Evolutionary conservation across 23 tunicate genomes (phyloP), one percentile per base, ranked within the genome.

Genomic region (Ciona savignyi): DNA sequence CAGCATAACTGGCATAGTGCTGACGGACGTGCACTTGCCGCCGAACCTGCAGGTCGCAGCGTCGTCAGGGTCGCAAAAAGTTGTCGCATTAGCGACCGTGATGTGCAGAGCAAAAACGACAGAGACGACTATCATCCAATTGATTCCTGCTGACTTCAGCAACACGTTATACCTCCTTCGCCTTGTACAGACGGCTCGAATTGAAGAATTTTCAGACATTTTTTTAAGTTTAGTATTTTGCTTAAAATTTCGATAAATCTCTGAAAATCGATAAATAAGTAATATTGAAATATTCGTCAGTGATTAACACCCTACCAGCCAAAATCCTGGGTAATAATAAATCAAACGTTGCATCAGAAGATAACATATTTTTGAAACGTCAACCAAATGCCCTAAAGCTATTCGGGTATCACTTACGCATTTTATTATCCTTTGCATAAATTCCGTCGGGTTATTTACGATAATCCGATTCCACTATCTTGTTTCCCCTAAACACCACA

Each of bases 41-140:
- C 64, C 64, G 30, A 72, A 72, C 9, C 64, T 30, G 21, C 76
- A 72, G 30, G 76, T 72, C 65, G 63, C 26, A 1, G 76, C 56
- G 21, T 72, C 76, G 30, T 72, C 29, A 20, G 76, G 76, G 30
- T 72, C 64, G 65, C 76, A 72, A 48, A 72, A 72, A 25, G 30
- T 51, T 48, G 63, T 32, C 21, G 27, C 76, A 22, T 63, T 63
- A 6, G 56, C 15, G 9, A 15, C 15, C 6, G 67, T 22, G 4
- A 63, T 25, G 23, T 42, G 56, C 15, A 42, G 15, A 9, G 11
- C 56, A 6, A 42, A 42, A 6, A 42, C 56, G 15, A 42, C 11
- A 6, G 15, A 42, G 56, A 42, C 56, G 56, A 9, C 56, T 42
- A 6, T 42, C 56, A 9, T 6, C 56, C 56, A 9, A 42, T 9